phyloP scores from a whole-genome alignment of 2,113 vertebrate genomes.

The Phaetusa simplex region DNA sequence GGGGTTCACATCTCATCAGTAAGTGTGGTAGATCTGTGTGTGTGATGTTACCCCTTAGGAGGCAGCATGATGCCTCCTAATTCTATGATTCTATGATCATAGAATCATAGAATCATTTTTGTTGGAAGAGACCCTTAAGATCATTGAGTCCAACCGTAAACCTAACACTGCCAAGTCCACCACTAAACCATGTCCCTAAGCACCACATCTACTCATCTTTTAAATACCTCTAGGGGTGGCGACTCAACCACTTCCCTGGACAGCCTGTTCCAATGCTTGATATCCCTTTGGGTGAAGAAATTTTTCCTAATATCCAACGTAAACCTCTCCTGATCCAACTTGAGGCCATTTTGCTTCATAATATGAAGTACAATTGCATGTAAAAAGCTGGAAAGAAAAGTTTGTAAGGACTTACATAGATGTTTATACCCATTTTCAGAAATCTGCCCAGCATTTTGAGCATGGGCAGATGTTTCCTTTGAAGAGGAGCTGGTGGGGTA shows the following conservation, averaged over 20 bases:
- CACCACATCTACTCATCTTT: neutral
- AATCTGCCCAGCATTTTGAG: neutral
- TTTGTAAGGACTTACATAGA: neutral
- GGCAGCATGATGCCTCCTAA: neutral
- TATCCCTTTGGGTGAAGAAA: neutral
- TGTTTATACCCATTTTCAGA: neutral
- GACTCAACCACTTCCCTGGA: neutral
- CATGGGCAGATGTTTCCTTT: neutral
- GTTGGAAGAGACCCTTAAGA: neutral
- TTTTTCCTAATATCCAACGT: neutral
- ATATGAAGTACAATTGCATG: neutral
- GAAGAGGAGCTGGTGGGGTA: neutral
- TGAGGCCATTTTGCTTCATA: neutral
- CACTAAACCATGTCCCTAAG: neutral
- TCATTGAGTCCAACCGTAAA: fast-evolving
- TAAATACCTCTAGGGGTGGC: neutral
- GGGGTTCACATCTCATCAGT: neutral
- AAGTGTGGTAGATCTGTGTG: neutral
- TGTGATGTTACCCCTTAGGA: neutral
- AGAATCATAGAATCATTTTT: neutral
- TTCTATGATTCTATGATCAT: neutral
- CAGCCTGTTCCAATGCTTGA: neutral
- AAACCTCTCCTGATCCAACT: neutral
- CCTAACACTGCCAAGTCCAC: neutral
- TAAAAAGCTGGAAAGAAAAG: neutral